Evolutionary conservation across 2,888 invertebrate genomes (phyloP).

Genomic region (Mythimna loreyi): DNA sequence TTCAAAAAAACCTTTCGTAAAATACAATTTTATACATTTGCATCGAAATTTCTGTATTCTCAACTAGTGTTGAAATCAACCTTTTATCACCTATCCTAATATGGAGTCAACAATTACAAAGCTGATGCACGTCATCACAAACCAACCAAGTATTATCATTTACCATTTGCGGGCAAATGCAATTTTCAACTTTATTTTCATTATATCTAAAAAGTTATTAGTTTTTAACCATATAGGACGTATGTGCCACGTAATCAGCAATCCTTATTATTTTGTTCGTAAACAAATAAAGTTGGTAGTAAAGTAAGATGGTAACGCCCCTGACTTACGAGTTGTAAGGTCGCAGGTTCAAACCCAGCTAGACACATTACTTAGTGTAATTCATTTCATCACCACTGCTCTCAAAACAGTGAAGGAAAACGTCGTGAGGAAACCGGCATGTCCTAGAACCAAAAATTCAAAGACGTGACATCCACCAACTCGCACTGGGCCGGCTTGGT

Average conservation of each 20-base stretch:
- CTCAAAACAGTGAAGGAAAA: too few relatives aligned
- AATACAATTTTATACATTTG: not conserved
- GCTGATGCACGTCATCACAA: not conserved
- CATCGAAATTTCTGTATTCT: not conserved
- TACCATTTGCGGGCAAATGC: constrained; percentile 13
- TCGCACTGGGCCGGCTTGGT: too few relatives aligned
- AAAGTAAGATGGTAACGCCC: too few relatives aligned
- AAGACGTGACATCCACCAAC: too few relatives aligned
- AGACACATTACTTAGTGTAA: too few relatives aligned
- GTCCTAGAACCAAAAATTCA: too few relatives aligned
- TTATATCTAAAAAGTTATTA: constrained; percentile 36
- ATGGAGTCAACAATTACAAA: constrained; percentile 4
- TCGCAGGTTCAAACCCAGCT: too few relatives aligned
- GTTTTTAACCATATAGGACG: constrained; percentile 20
- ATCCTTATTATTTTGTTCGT: constrained; percentile 26
- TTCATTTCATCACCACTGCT: too few relatives aligned
- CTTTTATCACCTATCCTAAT: constrained; percentile 1
- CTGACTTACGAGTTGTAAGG: too few relatives aligned
- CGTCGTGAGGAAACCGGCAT: too few relatives aligned
- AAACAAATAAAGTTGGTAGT: too few relatives aligned
- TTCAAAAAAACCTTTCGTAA: not conserved
- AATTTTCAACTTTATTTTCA: constrained; percentile 30
- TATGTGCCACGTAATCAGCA: not conserved
- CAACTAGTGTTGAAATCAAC: not conserved
- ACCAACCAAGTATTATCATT: constrained; percentile 7